Conservation (phyloP, 2,113 vertebrate genomes). For the Bos indicus region DNA sequence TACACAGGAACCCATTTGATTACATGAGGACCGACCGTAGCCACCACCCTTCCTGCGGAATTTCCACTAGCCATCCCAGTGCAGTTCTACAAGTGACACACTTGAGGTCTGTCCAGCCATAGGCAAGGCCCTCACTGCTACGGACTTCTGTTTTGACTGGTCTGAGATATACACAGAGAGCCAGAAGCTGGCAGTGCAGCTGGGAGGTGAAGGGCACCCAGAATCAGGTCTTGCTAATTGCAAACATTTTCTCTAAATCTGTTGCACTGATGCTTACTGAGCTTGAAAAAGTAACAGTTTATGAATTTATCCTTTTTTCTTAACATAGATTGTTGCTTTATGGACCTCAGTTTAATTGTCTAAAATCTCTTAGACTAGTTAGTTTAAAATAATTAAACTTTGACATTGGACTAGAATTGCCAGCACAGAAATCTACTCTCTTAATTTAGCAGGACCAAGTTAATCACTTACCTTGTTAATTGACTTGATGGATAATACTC, state of each 20-base stretch:
- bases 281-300: not conserved
- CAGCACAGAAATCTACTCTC: not conserved
- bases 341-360: not conserved
- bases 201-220: not conserved
- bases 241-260: not conserved
- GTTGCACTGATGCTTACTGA: not conserved
- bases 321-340: not conserved
- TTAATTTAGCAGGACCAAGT: not conserved
- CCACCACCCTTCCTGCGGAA: not conserved
- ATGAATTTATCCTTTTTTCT: not conserved
- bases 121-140: not conserved
- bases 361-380: not conserved
- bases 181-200: not conserved
- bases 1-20: not conserved
- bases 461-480: not conserved
- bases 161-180: not conserved
- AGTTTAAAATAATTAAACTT: slow-evolving; percentile 3
- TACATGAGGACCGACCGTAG: not conserved
- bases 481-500: not conserved
- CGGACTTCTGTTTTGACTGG: not conserved
- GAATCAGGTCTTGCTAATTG: not conserved
- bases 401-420: not conserved
- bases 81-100: accelerated
- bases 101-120: not conserved
- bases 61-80: not conserved